These are phyloP conservation scores for Drosophila merina DNA, from an alignment of 2,888 invertebrate genomes.

Conservation along the genomic window DNA sequence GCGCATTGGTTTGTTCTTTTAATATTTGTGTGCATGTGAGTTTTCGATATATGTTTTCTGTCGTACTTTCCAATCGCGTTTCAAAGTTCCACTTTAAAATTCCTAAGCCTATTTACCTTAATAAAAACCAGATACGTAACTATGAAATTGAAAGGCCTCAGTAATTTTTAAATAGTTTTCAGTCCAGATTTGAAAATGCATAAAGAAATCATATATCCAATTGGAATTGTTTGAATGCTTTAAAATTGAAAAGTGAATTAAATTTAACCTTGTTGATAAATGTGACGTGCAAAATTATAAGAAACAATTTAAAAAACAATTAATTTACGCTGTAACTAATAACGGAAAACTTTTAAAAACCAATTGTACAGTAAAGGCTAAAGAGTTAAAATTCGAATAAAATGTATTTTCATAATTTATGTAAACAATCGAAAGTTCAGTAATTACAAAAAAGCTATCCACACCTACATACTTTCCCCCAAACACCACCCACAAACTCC, in stretches of 20 bases:
- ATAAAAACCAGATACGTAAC: conserved; percentile 72
- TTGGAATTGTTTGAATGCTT: conserved; percentile 58
- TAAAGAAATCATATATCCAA: conserved; percentile 35
- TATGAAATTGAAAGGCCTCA: conserved; percentile 70
- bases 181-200: conserved; percentile 47
- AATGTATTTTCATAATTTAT: conserved; percentile 79
- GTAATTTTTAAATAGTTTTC: conserved; percentile 54
- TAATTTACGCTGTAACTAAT: conserved; percentile 58
- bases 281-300: conserved; percentile 74
- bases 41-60: conserved; percentile 19
- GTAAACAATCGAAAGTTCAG: conserved; percentile 55
- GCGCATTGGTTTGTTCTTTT: conserved; percentile 39
- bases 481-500: conserved; percentile 29
- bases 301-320: conserved; percentile 28
- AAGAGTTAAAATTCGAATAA: conserved; percentile 73
- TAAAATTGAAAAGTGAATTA: conserved; percentile 50
- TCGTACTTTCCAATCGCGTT: conserved; percentile 11
- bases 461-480: conserved; percentile 25
- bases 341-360: conserved; percentile 45
- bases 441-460: conserved; percentile 49
- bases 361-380: conserved; percentile 68
- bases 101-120: conserved; percentile 24
- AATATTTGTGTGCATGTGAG: conserved; percentile 32
- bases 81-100: conserved; percentile 31
- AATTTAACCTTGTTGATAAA: conserved; percentile 64